Percentiles rank a stretch among this genome's conserved stretches.
Evolutionary conservation across 2,888 invertebrate species (phyloP).

Genomic region (Acleris holmiana): DNA sequence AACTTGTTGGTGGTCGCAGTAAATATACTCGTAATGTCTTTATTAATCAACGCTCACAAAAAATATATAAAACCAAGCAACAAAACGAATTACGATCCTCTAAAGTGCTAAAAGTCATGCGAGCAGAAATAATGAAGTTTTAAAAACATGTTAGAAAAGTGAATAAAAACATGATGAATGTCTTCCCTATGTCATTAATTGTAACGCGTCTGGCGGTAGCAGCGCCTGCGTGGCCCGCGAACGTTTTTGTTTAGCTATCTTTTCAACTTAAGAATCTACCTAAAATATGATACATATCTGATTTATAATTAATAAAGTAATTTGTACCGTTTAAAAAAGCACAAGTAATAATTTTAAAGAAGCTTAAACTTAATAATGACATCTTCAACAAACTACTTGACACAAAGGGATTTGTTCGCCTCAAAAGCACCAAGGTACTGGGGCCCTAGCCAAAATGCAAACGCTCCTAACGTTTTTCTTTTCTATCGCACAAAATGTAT

Average conservation of each 20-base stretch:
- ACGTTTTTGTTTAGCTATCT: background rate
- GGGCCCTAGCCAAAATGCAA: too few relatives aligned
- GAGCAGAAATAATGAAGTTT: conserved; percentile 42
- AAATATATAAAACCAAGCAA: conserved; percentile 42
- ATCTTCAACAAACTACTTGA: background rate
- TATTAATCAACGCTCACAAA: conserved; percentile 44
- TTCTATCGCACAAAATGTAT: too few relatives aligned
- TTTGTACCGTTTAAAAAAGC: background rate
- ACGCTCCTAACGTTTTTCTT: too few relatives aligned
- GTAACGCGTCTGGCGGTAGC: conserved; percentile 37
- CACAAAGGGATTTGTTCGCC: background rate
- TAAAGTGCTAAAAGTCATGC: conserved; percentile 43
- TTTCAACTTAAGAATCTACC: background rate
- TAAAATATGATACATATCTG: background rate
- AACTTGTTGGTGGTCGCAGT: conserved; percentile 38
- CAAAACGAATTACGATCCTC: conserved; percentile 40
- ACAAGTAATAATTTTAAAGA: too few relatives aligned
- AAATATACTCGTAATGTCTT: conserved; percentile 51
- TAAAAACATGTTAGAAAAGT: conserved; percentile 43
- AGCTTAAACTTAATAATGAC: too few relatives aligned
- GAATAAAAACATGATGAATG: conserved; percentile 46
- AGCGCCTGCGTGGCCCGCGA: background rate
- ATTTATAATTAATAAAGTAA: background rate
- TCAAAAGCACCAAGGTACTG: background rate
- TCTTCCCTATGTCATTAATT: conserved; percentile 41